phyloP scores from a whole-genome alignment of 2,888 invertebrate species.

The Automeris io region DNA sequence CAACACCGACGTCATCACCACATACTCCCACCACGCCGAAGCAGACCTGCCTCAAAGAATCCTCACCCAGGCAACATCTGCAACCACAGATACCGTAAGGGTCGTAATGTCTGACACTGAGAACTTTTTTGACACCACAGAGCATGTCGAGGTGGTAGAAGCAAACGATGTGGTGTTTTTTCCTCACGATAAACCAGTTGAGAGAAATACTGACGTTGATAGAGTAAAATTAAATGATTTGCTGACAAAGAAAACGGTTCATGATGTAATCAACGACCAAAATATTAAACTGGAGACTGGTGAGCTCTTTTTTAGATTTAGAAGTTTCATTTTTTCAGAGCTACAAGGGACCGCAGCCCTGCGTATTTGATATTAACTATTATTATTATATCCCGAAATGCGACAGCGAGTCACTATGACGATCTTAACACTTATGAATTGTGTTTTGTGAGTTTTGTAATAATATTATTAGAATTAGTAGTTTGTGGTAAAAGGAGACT shows the following conservation, averaged over 20 bases:
- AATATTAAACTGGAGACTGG: conserved; percentile 25
- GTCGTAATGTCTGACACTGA: conserved; percentile 2
- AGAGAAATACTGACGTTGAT: conserved; percentile 19
- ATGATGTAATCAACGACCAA: conserved; percentile 24
- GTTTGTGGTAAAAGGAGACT: too few relatives aligned
- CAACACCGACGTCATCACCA: conserved; percentile 32
- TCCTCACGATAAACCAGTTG: conserved; percentile 32
- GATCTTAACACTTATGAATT: too few relatives aligned
- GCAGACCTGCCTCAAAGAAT: conserved; percentile 9
- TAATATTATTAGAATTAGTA: too few relatives aligned
- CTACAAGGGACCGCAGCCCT: too few relatives aligned
- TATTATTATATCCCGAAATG: too few relatives aligned
- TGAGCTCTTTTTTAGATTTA: conserved; percentile 12
- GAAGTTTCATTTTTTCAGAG: too few relatives aligned
- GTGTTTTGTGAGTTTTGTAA: too few relatives aligned
- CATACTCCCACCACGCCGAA: conserved; percentile 36
- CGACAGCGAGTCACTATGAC: too few relatives aligned
- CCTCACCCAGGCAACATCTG: background rate
- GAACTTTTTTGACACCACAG: conserved; percentile 8
- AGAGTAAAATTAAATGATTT: conserved; percentile 21
- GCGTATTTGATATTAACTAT: too few relatives aligned
- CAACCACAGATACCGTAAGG: background rate
- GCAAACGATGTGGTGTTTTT: conserved; percentile 38
- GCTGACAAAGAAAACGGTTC: conserved; percentile 18
- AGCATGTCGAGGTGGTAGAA: conserved; percentile 6